Conservation (phyloP, 2,797 vertebrate genomes). For the Tenualosa ilisha region DNA sequence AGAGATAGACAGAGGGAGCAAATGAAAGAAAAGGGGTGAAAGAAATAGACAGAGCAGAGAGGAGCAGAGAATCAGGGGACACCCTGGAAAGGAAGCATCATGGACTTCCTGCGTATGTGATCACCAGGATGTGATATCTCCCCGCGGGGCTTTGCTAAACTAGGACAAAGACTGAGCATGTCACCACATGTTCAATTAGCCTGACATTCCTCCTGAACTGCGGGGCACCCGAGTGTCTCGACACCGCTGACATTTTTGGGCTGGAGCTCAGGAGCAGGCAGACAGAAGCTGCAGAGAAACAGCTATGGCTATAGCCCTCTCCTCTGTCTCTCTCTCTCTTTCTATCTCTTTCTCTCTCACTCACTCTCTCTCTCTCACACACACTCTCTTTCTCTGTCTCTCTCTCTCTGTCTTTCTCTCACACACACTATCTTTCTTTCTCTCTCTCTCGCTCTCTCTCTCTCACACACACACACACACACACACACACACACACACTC, state of each 20-base stretch:
- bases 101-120: slow-evolving; percentile 2
- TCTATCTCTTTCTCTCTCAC: too few species aligned
- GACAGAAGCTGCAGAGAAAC: neutral
- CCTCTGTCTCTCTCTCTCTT: too few species aligned
- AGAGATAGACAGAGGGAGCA: neutral
- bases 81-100: neutral
- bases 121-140: slow-evolving; percentile 19
- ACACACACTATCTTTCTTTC: too few species aligned
- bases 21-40: neutral
- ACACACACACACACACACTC: too few species aligned
- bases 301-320: neutral
- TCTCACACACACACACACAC: too few species aligned
- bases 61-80: neutral
- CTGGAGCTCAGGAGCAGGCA: neutral
- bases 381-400: neutral
- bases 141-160: slow-evolving; percentile 19
- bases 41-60: neutral
- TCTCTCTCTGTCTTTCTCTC: too few species aligned
- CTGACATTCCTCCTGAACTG: slow-evolving; percentile 11
- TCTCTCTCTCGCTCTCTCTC: too few species aligned
- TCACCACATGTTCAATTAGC: slow-evolving; percentile 19
- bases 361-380: too few species aligned
- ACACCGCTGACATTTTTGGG: slow-evolving; percentile 12
- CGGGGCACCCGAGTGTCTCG: neutral
- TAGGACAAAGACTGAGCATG: slow-evolving; percentile 20